Conservation (phyloP, 2,888 invertebrate species). For the Syrphus vitripennis region DNA sequence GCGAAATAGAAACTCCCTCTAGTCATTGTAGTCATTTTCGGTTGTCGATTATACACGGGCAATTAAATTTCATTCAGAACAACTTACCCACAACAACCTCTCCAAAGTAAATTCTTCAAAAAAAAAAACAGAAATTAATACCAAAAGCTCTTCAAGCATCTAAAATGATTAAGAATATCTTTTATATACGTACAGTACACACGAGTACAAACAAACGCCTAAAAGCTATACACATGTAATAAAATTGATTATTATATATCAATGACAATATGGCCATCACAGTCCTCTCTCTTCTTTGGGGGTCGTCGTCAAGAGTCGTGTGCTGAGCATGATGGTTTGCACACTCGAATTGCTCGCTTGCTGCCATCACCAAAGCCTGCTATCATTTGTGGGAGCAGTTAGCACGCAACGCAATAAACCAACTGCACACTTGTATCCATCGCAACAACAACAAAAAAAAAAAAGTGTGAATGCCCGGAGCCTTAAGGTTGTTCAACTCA, state of each 20-base stretch:
- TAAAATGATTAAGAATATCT: not conserved
- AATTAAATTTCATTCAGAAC: slow-evolving; percentile 59
- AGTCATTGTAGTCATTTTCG: too few relatives aligned
- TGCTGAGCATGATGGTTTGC: not conserved
- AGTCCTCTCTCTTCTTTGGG: slow-evolving; percentile 12
- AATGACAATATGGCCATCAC: slow-evolving; percentile 52
- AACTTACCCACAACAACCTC: not conserved
- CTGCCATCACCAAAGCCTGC: not conserved
- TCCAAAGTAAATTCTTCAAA: not conserved
- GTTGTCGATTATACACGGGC: slow-evolving; percentile 45
- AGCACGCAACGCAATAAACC: slow-evolving; percentile 52
- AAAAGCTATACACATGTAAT: slow-evolving; percentile 10
- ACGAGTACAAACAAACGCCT: not conserved
- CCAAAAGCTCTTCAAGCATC: slow-evolving; percentile 34
- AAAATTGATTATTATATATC: slow-evolving; percentile 66
- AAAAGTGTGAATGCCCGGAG: slow-evolving; percentile 63
- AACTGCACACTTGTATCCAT: slow-evolving; percentile 9
- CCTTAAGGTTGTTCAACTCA: slow-evolving; percentile 63
- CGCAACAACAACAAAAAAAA: not conserved
- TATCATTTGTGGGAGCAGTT: slow-evolving; percentile 13
- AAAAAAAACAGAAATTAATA: not conserved
- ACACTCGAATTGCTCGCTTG: slow-evolving; percentile 12
- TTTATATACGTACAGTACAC: not conserved
- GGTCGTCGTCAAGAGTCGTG: not conserved
- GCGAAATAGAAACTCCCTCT: not conserved